phyloP scores from a whole-genome alignment of 2,797 vertebrate genomes.

The Coluber constrictor region DNA sequence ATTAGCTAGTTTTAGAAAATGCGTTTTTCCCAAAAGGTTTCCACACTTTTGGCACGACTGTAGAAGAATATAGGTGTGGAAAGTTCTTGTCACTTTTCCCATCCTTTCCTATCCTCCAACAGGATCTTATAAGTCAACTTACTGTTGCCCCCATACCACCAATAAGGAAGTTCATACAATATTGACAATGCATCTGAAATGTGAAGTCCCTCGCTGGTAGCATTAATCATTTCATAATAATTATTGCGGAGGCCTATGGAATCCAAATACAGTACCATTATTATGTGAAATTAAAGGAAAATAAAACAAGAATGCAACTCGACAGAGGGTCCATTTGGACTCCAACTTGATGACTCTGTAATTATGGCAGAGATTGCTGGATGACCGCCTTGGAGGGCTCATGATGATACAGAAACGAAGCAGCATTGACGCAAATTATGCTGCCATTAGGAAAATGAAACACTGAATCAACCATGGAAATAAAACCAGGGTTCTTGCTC shows the following conservation, averaged over 20 bases:
- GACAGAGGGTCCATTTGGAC: conserved; percentile 54
- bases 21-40: no score
- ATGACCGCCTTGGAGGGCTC: conserved; percentile 44
- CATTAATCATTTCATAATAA: conserved; percentile 51
- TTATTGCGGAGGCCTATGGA: conserved; percentile 46
- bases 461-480: conserved; percentile 7
- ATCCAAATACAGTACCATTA: conserved; percentile 53
- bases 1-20: no score
- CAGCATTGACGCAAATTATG: conserved; percentile 36
- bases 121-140: not conserved
- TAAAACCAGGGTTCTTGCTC: conserved; percentile 3
- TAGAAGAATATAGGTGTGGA: not conserved
- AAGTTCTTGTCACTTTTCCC: not conserved
- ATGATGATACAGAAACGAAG: conserved; percentile 51
- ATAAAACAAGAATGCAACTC: conserved; percentile 46
- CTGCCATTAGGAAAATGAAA: conserved; percentile 35
- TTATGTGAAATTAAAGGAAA: conserved; percentile 46
- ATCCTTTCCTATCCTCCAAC: not conserved
- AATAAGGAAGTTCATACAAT: not conserved
- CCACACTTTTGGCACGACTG: no score
- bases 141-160: not conserved
- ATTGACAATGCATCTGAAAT: not conserved
- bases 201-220: not conserved
- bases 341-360: conserved; percentile 53
- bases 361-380: conserved; percentile 51